A percentile compares a stretch with the other conserved stretches of the same genome.
phyloP scores from a whole-genome alignment of 2,888 invertebrate species.

The Minunthozetes semirufus region DNA sequence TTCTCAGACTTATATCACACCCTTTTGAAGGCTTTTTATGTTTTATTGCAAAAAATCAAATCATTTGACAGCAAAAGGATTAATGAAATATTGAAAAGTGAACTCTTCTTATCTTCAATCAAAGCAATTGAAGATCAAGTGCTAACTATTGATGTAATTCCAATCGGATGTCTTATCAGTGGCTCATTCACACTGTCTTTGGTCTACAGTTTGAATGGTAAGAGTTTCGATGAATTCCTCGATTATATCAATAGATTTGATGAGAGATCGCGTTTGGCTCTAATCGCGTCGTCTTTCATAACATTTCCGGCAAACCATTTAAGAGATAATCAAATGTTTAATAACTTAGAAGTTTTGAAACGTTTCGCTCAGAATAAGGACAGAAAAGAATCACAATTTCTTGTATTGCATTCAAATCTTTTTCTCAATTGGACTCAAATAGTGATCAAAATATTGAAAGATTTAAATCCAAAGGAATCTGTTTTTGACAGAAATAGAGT shows the following conservation, averaged over 20 bases:
- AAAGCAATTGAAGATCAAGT: slow-evolving; percentile 9
- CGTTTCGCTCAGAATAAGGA: neutral
- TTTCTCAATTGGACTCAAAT: slow-evolving; percentile 24
- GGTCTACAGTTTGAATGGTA: neutral
- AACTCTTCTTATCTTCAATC: neutral
- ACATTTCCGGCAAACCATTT: neutral
- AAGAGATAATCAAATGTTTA: neutral
- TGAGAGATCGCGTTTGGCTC: slow-evolving; percentile 1
- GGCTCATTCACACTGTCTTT: neutral
- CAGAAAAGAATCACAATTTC: slow-evolving; percentile 5
- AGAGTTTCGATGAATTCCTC: neutral
- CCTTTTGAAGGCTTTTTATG: slow-evolving; percentile 2
- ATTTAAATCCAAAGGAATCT: neutral
- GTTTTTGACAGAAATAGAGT: neutral
- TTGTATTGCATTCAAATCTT: slow-evolving; percentile 18
- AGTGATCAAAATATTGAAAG: neutral
- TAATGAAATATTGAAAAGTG: neutral
- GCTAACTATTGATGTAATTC: neutral
- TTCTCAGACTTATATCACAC: neutral
- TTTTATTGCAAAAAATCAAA: neutral
- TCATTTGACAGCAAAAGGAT: neutral
- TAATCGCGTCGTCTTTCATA: slow-evolving; percentile 10
- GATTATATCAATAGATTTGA: slow-evolving; percentile 12
- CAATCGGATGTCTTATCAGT: slow-evolving; percentile 18
- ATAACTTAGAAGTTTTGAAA: neutral